Evolutionary conservation across 2,888 invertebrate genomes (phyloP).

Genomic region (Epistrophe grossulariae): DNA sequence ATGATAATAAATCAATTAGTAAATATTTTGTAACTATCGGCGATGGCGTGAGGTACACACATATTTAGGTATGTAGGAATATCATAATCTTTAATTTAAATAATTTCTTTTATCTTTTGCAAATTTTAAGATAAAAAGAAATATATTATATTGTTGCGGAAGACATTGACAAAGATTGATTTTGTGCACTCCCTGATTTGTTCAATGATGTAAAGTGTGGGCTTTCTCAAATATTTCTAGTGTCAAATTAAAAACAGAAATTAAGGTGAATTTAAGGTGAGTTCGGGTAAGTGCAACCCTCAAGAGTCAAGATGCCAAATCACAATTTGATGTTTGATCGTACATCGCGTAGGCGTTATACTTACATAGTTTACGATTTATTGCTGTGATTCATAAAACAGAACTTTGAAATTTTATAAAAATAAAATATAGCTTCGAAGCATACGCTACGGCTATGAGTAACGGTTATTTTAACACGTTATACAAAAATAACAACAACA

Average conservation of each 20-base stretch:
- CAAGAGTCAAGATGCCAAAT: too few species aligned
- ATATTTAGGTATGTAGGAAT: too few species aligned
- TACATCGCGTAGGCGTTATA: too few species aligned
- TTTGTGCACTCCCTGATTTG: conserved; percentile 17
- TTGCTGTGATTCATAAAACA: too few species aligned
- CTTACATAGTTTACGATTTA: too few species aligned
- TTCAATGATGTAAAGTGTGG: conserved; percentile 9
- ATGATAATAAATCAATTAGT: conserved; percentile 13
- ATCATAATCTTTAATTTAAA: conserved; percentile 1
- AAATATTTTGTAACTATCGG: conserved; percentile 1
- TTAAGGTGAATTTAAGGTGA: conserved; percentile 1
- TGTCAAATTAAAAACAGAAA: conserved; percentile 2
- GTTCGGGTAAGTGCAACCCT: neutral
- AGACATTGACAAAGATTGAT: conserved; percentile 38
- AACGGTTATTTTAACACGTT: too few species aligned
- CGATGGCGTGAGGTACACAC: neutral
- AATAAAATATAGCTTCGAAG: too few species aligned
- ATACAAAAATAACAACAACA: too few species aligned
- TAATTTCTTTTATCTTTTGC: conserved; percentile 40
- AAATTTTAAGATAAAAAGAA: conserved; percentile 3
- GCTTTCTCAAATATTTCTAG: neutral
- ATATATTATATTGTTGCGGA: neutral
- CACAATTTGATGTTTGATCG: neutral
- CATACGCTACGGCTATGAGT: too few species aligned
- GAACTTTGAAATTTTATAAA: neutral